phyloP scores from a whole-genome alignment of 1,140 invertebrate species.

The Ceratosolen solmsi region DNA sequence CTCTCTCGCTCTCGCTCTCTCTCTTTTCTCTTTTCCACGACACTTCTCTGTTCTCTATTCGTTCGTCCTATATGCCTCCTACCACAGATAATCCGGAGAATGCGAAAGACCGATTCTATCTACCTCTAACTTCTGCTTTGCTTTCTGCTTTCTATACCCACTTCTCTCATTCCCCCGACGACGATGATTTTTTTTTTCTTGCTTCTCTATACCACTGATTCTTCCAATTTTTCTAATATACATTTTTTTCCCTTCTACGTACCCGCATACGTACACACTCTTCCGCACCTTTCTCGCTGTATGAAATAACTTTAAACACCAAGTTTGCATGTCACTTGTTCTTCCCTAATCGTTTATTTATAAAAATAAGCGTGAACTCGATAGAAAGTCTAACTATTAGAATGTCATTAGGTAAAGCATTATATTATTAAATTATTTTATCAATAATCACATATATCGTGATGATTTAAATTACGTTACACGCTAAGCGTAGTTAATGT shows the following conservation, averaged over 20 bases:
- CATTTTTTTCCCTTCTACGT: background rate
- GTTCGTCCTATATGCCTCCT: conserved; percentile 72
- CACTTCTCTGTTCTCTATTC: conserved; percentile 64
- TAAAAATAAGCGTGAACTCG: too few species aligned
- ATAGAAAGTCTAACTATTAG: too few species aligned
- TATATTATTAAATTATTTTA: too few species aligned
- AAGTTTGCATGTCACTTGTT: background rate
- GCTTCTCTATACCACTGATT: conserved; percentile 24
- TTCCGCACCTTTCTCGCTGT: background rate
- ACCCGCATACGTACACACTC: too few species aligned
- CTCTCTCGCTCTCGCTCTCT: conserved; percentile 1
- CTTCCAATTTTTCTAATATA: background rate
- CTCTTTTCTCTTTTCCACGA: conserved; percentile 35
- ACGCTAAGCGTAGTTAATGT: too few species aligned
- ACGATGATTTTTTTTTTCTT: conserved; percentile 27
- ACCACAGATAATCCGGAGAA: conserved; percentile 69
- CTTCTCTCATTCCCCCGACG: conserved; percentile 45
- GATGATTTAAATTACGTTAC: too few species aligned
- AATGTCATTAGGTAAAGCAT: too few species aligned
- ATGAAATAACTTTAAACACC: background rate
- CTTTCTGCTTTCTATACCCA: conserved; percentile 35
- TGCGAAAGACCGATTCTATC: conserved; percentile 58
- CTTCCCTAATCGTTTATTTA: background rate
- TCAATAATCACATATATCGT: too few species aligned
- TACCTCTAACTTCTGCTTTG: conserved; percentile 54